Percentiles rank a stretch among this genome's conserved stretches.
phyloP scores from a whole-genome alignment of 2,113 vertebrate genomes.

The Percina caprodes region DNA sequence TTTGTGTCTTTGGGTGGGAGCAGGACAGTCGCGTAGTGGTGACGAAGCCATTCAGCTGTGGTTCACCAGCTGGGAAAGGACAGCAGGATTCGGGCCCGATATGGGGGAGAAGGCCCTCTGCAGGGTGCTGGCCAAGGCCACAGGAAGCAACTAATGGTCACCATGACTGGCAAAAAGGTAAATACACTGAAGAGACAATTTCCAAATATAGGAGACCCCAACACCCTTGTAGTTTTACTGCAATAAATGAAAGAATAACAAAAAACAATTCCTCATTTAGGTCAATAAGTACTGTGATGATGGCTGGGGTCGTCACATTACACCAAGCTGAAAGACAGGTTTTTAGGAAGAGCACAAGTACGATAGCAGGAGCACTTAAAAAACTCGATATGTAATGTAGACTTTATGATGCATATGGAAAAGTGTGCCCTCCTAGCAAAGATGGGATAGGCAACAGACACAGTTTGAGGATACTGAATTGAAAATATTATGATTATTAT shows the following conservation, averaged over 20 bases:
- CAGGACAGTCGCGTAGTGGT: slow-evolving; percentile 94
- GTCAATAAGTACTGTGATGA: neutral
- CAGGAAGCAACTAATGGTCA: slow-evolving; percentile 92
- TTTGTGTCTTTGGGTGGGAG: slow-evolving; percentile 9
- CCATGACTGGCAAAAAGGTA: slow-evolving; percentile 94
- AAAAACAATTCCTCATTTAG: neutral
- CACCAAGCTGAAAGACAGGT: neutral
- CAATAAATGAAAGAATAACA: neutral
- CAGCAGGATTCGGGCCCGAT: slow-evolving; percentile 71
- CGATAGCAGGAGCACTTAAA: neutral
- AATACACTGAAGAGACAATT: slow-evolving; percentile 34
- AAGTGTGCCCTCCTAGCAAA: neutral
- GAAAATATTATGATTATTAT: neutral
- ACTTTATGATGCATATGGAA: neutral
- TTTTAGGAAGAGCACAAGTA: neutral
- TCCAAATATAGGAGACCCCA: neutral
- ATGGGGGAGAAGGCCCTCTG: slow-evolving; percentile 70
- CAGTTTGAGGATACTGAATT: neutral
- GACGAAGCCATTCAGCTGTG: slow-evolving; percentile 80
- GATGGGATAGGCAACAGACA: neutral
- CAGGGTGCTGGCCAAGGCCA: slow-evolving; percentile 86
- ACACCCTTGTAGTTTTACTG: slow-evolving; percentile 5
- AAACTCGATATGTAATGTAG: neutral
- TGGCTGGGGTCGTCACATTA: no score
- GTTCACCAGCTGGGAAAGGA: slow-evolving; percentile 63